Percentiles rank a stretch among this genome's conserved stretches.
These are phyloP conservation scores for Villa cingulata DNA, from an alignment of 2,888 invertebrate genomes.

Conservation along the genomic window DNA sequence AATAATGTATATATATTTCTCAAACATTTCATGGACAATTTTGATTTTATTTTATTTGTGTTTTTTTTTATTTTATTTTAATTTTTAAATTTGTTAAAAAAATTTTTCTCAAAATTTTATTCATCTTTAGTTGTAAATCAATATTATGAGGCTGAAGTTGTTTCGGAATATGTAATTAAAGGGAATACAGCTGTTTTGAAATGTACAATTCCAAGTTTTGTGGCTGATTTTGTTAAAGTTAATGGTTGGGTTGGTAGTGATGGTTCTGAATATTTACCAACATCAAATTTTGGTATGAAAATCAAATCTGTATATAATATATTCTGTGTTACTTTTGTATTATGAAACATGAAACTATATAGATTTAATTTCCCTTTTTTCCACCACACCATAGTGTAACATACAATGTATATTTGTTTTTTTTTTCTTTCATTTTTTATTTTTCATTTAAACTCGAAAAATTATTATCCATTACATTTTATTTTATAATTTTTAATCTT, in stretches of 20 bases:
- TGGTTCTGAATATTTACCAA: constrained; percentile 54
- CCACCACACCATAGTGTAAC: no score
- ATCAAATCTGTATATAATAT: no score
- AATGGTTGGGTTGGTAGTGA: constrained; percentile 63
- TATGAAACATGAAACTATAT: no score
- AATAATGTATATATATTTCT: background rate
- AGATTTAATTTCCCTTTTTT: no score
- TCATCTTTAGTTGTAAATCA: constrained; percentile 70
- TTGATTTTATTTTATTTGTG: constrained; percentile 1
- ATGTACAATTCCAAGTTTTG: constrained; percentile 81
- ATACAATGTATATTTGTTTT: no score
- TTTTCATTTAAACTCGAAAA: no score
- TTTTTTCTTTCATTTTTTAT: no score
- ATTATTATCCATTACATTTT: no score
- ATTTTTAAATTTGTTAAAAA: no score
- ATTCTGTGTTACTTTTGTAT: background rate
- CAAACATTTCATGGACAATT: background rate
- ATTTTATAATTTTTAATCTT: constrained; percentile 3
- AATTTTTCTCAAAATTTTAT: no score
- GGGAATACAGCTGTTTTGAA: constrained; percentile 78
- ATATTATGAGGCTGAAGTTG: constrained; percentile 77
- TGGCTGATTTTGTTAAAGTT: constrained; percentile 81
- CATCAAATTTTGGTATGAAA: constrained; percentile 49
- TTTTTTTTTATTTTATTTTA: constrained; percentile 1
- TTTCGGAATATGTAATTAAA: constrained; percentile 78